Evolutionary conservation across 1,140 invertebrate species (phyloP).

Genomic region (Halesus radiatus): DNA sequence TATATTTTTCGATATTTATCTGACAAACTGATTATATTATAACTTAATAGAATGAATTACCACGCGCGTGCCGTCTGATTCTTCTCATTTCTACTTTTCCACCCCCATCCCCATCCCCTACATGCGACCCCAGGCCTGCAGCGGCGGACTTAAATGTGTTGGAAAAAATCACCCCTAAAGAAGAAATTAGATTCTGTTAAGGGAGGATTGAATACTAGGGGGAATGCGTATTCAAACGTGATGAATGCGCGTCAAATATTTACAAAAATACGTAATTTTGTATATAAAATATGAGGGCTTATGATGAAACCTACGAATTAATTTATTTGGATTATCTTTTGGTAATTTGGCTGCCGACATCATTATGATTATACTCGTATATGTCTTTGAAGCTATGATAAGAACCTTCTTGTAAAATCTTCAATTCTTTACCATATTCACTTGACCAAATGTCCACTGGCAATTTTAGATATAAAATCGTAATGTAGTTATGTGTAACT

Average conservation of each 20-base stretch:
- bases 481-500: no score
- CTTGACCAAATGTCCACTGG: no score
- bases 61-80: conserved; percentile 11
- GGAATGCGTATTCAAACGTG: not conserved
- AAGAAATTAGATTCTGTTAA: conserved; percentile 30
- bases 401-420: no score
- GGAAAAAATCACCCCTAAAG: conserved; percentile 27
- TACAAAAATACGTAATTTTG: not conserved
- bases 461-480: no score
- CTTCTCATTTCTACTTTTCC: not conserved
- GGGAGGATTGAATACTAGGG: not conserved
- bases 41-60: conserved; percentile 11
- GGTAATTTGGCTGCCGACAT: no score
- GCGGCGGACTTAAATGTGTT: conserved; percentile 1
- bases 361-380: no score
- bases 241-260: not conserved
- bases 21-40: not conserved
- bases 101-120: no score
- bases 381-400: no score
- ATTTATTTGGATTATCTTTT: no score
- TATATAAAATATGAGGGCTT: no score
- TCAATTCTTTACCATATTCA: no score
- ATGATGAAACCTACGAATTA: no score
- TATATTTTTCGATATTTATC: not conserved
- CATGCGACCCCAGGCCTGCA: not conserved